These are phyloP conservation scores for Synaphobranchus kaupii DNA, from an alignment of 2,797 vertebrate genomes.

Conservation along the genomic window DNA sequence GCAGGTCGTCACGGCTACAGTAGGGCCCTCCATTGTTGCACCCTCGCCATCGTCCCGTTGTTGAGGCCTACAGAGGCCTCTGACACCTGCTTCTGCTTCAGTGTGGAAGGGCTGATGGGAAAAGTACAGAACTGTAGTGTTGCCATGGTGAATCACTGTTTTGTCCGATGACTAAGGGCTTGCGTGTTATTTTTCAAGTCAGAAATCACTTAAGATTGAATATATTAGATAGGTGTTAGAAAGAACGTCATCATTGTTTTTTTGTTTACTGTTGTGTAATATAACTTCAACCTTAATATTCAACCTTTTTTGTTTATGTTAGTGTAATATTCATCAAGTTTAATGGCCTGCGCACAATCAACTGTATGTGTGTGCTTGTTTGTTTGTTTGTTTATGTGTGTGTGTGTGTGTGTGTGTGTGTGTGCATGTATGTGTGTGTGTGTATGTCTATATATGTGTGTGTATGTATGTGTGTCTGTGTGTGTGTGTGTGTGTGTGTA, in stretches of 20 bases:
- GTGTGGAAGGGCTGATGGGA: neutral
- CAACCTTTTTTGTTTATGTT: too few relatives aligned
- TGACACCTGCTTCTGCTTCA: neutral
- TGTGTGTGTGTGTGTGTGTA: neutral
- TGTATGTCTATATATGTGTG: neutral
- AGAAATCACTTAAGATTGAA: neutral
- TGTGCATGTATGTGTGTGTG: neutral
- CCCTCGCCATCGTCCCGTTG: too few relatives aligned
- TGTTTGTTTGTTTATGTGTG: neutral
- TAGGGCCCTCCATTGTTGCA: too few relatives aligned
- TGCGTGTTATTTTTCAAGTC: neutral
- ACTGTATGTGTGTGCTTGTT: neutral
- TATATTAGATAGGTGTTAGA: conserved; percentile 12
- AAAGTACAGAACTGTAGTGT: neutral
- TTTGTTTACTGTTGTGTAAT: neutral
- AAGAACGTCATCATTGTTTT: neutral
- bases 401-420: neutral
- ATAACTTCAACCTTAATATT: too few relatives aligned
- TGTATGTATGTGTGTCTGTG: neutral
- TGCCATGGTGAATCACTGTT: neutral
- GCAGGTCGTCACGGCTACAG: neutral
- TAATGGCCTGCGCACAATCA: neutral
- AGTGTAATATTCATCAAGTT: neutral
- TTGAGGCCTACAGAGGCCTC: too few relatives aligned
- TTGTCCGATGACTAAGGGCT: conserved; percentile 3